Evolutionary conservation across 2,797 vertebrate genomes (phyloP), one percentile per base, ranked within the genome.

Genomic region (Botia kubotai): DNA sequence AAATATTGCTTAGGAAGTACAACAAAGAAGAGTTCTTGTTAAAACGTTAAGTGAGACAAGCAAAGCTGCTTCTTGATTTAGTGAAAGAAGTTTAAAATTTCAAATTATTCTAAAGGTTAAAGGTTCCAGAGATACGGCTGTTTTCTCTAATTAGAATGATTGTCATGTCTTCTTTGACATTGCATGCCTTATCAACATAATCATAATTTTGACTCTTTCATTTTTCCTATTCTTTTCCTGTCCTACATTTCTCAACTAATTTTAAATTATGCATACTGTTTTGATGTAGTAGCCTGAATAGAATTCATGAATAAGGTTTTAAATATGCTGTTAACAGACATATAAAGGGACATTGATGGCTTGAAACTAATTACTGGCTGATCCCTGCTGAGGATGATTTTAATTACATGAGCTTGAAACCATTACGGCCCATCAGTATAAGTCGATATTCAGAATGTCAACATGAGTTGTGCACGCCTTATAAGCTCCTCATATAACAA

Each of bases 291-390:
- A 10, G 68, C n/a, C 75, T 87, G 83, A 84, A 83, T 84, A 73
- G 73, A 79, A 81, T 82, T 62, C 50, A 65, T 77, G 23, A 83
- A 84, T 72, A 79, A 36, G 74, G 63, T 79, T 78, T 84, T 72
- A 82, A 83, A 82, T 83, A 73, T 81, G 84, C 70, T 68, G 58
- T 81, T 89, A 76, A 83, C 80, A 79, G 83, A 81, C 86, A 81
- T 75, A 84, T 86, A 79, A 83, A 86, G 68, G 80, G 69, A 82
- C 81, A 70, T 74, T 87, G 86, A 87, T 87, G 80, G 84, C 75
- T 80, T 84, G 86, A 84, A 86, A 85, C 85, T 89, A 87, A 88
- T 88, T 87, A 87, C 73, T 75, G 82, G 75, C 66, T 85, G 86
- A 84, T 81, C 84, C 86, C 82, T 75, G 84, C 82, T 77, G 80